These are phyloP conservation scores for Byasa hedistus DNA, from an alignment of 2,888 invertebrate species.

Conservation along the genomic window DNA sequence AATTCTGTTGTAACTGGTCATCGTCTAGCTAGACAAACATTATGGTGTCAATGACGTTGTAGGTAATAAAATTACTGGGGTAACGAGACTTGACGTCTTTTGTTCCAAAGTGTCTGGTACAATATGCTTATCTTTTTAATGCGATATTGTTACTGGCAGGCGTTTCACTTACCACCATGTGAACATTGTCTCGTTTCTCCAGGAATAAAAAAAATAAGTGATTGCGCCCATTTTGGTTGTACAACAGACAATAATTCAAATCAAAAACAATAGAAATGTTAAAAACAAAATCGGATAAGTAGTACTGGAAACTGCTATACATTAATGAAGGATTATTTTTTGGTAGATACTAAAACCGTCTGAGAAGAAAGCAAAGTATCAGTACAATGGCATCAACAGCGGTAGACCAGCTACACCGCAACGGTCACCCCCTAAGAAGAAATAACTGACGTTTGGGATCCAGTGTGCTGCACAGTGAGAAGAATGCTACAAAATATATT, in stretches of 20 bases:
- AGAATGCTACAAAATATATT: conserved; percentile 74
- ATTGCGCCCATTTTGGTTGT: no score
- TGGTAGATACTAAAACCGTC: conserved; percentile 98
- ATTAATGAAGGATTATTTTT: background rate
- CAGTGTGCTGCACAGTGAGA: conserved; percentile 78
- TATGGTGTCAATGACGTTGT: no score
- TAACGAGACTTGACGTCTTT: no score
- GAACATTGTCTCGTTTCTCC: no score
- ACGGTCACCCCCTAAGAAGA: conserved; percentile 86
- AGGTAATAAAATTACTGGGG: no score
- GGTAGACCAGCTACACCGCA: conserved; percentile 92
- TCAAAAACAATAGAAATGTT: background rate
- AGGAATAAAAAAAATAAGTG: no score
- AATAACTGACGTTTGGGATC: conserved; percentile 81
- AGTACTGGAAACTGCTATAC: background rate
- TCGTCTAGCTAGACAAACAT: no score
- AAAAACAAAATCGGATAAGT: background rate
- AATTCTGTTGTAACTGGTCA: no score
- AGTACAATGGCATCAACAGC: conserved; percentile 94
- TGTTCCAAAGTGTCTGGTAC: no score
- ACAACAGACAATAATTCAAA: background rate
- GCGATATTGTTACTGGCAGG: no score
- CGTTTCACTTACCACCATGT: no score
- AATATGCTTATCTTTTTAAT: no score
- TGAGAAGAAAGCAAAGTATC: conserved; percentile 99